Conservation (phyloP, 2,888 invertebrate species). For the Cinara cedri region DNA sequence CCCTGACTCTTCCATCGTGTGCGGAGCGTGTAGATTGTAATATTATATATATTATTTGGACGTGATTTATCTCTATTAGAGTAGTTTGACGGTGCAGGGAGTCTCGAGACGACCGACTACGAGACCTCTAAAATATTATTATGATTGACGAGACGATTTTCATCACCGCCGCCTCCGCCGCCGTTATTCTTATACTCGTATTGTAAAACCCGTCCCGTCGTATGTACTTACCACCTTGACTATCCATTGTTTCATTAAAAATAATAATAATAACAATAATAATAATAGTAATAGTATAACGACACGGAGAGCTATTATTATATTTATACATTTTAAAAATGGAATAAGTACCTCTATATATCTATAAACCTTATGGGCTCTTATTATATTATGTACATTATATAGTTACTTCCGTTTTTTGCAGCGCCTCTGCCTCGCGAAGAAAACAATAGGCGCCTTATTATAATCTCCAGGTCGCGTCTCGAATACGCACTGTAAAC, state of each 20-base stretch:
- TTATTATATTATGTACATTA: not conserved
- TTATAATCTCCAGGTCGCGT: constrained; percentile 23
- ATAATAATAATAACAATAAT: not conserved
- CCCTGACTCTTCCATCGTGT: not conserved
- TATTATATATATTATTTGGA: too few species aligned
- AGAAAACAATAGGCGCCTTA: constrained; percentile 22
- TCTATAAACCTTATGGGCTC: not conserved
- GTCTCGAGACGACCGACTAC: not conserved
- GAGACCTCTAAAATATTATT: constrained; percentile 27
- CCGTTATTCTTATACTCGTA: constrained; percentile 9
- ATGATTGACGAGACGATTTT: constrained; percentile 54
- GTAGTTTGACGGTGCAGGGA: constrained; percentile 22
- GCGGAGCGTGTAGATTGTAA: constrained; percentile 32
- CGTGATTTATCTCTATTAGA: constrained; percentile 55
- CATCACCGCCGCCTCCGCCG: not conserved
- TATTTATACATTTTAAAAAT: not conserved
- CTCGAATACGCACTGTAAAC: constrained; percentile 3
- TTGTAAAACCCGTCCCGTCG: not conserved
- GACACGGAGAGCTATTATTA: too few species aligned
- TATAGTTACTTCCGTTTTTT: constrained; percentile 6
- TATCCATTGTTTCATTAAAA: constrained; percentile 39
- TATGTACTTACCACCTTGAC: constrained; percentile 39
- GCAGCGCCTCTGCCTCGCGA: not conserved
- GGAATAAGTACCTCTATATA: too few species aligned
- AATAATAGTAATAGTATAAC: not conserved